phyloP scores from a whole-genome alignment of 2,888 invertebrate species.

The Augiades crinisus region DNA sequence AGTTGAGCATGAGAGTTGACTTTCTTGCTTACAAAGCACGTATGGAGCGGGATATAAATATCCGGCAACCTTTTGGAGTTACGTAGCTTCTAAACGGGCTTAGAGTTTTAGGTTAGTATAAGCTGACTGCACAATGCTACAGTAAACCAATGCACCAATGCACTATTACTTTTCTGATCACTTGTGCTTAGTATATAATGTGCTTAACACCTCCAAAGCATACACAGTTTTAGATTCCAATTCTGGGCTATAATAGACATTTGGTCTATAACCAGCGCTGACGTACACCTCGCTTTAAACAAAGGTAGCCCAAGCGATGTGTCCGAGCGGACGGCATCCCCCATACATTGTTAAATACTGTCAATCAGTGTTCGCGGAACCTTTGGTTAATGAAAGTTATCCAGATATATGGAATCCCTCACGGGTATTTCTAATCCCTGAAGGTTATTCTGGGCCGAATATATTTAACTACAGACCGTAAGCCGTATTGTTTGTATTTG shows the following conservation, averaged over 20 bases:
- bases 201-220: neutral
- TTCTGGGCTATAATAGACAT: neutral
- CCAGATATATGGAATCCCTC: neutral
- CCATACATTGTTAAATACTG: slow-evolving; percentile 6
- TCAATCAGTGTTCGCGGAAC: neutral
- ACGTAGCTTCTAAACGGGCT: neutral
- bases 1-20: slow-evolving; percentile 8
- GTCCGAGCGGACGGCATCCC: slow-evolving; percentile 5
- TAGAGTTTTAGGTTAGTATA: neutral
- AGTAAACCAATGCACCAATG: neutral
- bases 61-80: neutral
- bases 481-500: neutral
- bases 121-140: neutral
- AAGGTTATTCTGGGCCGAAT: neutral
- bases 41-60: neutral
- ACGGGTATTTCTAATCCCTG: neutral
- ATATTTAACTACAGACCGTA: neutral
- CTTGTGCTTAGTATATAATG: neutral
- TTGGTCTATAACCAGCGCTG: neutral
- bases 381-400: neutral
- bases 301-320: neutral
- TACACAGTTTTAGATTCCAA: neutral
- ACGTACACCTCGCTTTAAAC: neutral
- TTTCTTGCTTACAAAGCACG: neutral
- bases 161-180: neutral